phyloP scores from a whole-genome alignment of 92 coral and sea anemone species.

The Diadumene lineata region DNA sequence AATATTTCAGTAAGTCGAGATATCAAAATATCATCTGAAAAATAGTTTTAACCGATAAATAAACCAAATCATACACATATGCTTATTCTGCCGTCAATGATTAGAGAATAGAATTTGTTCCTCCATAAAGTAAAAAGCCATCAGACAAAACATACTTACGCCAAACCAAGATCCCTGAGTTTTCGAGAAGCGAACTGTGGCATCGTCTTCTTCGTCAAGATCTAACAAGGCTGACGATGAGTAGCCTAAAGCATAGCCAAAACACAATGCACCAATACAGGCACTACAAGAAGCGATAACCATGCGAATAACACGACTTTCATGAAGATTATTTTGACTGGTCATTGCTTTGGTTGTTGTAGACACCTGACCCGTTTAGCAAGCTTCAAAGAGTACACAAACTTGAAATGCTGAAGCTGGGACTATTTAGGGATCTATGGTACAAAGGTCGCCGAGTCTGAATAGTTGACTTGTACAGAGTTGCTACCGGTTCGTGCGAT shows the following conservation, averaged over 20 bases:
- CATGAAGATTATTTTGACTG: background rate
- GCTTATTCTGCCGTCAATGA: too few species aligned
- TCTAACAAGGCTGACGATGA: constrained; percentile 85
- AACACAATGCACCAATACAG: constrained; percentile 74
- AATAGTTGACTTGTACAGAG: too few species aligned
- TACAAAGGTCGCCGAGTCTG: too few species aligned
- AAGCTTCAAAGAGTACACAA: background rate
- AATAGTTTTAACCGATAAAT: too few species aligned
- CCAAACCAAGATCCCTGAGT: constrained; percentile 75
- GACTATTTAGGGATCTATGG: too few species aligned
- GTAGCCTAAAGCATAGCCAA: constrained; percentile 79
- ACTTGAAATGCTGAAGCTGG: too few species aligned
- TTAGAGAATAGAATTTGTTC: background rate
- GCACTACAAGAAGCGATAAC: constrained; percentile 72
- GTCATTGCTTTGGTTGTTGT: background rate
- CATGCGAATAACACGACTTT: constrained; percentile 35
- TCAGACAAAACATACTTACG: constrained; percentile 51
- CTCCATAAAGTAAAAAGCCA: background rate
- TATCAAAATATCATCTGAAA: too few species aligned
- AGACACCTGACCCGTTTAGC: too few species aligned
- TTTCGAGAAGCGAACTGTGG: constrained; percentile 23
- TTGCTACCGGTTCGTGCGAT: too few species aligned
- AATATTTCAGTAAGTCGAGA: too few species aligned
- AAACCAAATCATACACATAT: too few species aligned
- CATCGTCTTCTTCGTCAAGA: constrained; percentile 14